phyloP scores from a whole-genome alignment of 2,797 vertebrate species.

The Sebastes vulpes region DNA sequence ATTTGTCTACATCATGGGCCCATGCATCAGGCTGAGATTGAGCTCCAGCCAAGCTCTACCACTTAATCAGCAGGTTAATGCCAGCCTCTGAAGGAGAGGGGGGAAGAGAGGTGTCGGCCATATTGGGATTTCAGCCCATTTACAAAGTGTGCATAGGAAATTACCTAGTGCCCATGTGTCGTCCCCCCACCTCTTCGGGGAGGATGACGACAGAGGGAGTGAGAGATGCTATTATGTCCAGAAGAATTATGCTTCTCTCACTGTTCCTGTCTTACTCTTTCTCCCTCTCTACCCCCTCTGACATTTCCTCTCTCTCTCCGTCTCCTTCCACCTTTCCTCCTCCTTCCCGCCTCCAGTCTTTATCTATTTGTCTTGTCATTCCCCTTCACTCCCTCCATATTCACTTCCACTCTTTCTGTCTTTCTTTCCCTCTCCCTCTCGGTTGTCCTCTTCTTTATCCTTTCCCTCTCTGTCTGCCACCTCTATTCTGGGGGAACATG shows the following conservation, averaged over 20 bases:
- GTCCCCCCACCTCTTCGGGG: slow-evolving; percentile 36
- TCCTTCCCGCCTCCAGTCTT: slow-evolving; percentile 30
- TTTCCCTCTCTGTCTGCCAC: slow-evolving; percentile 73
- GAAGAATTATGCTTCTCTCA: slow-evolving; percentile 67
- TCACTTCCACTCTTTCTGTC: slow-evolving; percentile 23
- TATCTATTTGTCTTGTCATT: slow-evolving; percentile 51
- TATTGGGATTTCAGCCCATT: slow-evolving; percentile 83
- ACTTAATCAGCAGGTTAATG: slow-evolving; percentile 87
- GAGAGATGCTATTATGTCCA: slow-evolving; percentile 67
- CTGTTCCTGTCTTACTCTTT: slow-evolving; percentile 32
- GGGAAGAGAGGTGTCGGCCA: slow-evolving; percentile 56
- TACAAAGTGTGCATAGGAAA: slow-evolving; percentile 81
- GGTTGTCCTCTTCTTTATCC: slow-evolving; percentile 51
- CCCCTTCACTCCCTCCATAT: slow-evolving; percentile 45
- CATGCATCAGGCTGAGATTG: slow-evolving; percentile 74
- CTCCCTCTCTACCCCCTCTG: slow-evolving; percentile 13
- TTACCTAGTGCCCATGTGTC: slow-evolving; percentile 67
- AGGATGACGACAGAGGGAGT: slow-evolving; percentile 21
- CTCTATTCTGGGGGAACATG: slow-evolving; percentile 88
- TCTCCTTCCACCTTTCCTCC: slow-evolving; percentile 21
- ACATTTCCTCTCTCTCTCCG: slow-evolving; percentile 31
- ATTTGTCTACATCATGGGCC: slow-evolving; percentile 83
- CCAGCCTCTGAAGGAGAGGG: slow-evolving; percentile 70
- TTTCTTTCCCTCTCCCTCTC: slow-evolving; percentile 36
- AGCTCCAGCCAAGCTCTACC: slow-evolving; percentile 83